Evolutionary conservation across 2,888 invertebrate genomes (phyloP).

Genomic region (Sphaeridia pumilis): DNA sequence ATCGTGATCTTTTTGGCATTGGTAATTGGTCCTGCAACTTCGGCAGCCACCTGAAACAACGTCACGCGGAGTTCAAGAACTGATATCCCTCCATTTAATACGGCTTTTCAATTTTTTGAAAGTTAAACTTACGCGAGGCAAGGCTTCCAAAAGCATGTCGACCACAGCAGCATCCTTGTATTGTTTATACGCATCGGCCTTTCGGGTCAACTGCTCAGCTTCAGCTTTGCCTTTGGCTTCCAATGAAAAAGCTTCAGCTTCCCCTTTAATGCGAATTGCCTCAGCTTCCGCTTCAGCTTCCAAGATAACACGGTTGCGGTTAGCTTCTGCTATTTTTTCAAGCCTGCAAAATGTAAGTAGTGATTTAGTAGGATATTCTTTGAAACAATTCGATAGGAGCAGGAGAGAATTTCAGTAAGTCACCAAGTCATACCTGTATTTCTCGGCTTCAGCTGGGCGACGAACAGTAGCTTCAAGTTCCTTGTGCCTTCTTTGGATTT

Average conservation of each 20-base stretch:
- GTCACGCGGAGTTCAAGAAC: not conserved
- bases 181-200: slow-evolving; percentile 93
- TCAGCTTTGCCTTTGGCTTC: slow-evolving; percentile 91
- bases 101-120: no score
- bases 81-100: no score
- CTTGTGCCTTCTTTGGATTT: slow-evolving; percentile 78
- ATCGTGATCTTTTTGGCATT: slow-evolving; percentile 92
- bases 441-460: slow-evolving; percentile 70
- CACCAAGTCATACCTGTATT: slow-evolving; percentile 45
- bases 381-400: not conserved
- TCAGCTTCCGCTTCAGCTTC: slow-evolving; percentile 95
- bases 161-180: slow-evolving; percentile 92
- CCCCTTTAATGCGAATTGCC: slow-evolving; percentile 69
- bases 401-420: no score
- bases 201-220: slow-evolving; percentile 93
- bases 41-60: slow-evolving; percentile 69
- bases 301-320: slow-evolving; percentile 71
- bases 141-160: slow-evolving; percentile 88
- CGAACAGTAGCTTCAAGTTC: slow-evolving; percentile 87
- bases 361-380: not conserved
- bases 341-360: slow-evolving; percentile 47
- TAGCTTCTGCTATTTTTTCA: slow-evolving; percentile 90
- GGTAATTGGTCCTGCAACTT: slow-evolving; percentile 87
- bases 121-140: slow-evolving; percentile 70
- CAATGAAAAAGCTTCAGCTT: slow-evolving; percentile 84